Conservation (phyloP, 2,113 vertebrate genomes). For the Archilochus colubris region DNA sequence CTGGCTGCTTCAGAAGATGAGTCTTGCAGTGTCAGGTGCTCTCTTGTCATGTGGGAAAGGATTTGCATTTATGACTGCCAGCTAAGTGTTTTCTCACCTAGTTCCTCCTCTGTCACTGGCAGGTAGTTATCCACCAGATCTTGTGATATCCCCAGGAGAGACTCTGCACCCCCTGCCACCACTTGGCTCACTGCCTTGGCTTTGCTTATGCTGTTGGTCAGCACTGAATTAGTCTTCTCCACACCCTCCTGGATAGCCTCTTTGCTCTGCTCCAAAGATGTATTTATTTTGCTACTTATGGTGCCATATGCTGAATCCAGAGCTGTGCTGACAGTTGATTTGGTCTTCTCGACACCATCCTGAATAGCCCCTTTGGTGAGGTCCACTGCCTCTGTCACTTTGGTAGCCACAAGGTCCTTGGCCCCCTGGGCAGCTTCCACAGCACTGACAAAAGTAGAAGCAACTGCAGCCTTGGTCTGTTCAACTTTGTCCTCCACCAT, state of each 20-base stretch:
- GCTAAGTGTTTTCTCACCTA: slow-evolving; percentile 81
- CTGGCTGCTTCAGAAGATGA: neutral
- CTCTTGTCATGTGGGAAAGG: neutral
- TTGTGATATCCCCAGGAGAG: slow-evolving; percentile 83
- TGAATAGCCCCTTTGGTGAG: slow-evolving; percentile 79
- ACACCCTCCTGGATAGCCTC: slow-evolving; percentile 80
- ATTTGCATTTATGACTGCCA: neutral
- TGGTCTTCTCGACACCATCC: slow-evolving; percentile 85
- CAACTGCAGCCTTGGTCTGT: slow-evolving; percentile 81
- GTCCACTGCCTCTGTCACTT: slow-evolving; percentile 68
- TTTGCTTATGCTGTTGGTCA: slow-evolving; percentile 81
- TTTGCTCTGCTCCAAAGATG: slow-evolving; percentile 62
- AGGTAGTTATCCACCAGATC: slow-evolving; percentile 89
- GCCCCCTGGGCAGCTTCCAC: slow-evolving; percentile 77
- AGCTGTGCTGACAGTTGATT: slow-evolving; percentile 79
- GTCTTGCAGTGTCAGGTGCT: neutral
- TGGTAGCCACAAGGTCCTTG: slow-evolving; percentile 53
- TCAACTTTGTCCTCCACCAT: slow-evolving; percentile 81
- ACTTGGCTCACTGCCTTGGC: slow-evolving; percentile 87
- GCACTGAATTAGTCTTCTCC: slow-evolving; percentile 80
- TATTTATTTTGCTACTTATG: slow-evolving; percentile 76
- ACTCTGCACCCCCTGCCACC: slow-evolving; percentile 84
- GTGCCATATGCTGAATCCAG: slow-evolving; percentile 84
- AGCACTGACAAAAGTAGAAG: slow-evolving; percentile 80
- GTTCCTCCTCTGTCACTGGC: slow-evolving; percentile 84